Evolutionary conservation across 2,113 vertebrate genomes (phyloP).

Genomic region (Lepus europaeus): DNA sequence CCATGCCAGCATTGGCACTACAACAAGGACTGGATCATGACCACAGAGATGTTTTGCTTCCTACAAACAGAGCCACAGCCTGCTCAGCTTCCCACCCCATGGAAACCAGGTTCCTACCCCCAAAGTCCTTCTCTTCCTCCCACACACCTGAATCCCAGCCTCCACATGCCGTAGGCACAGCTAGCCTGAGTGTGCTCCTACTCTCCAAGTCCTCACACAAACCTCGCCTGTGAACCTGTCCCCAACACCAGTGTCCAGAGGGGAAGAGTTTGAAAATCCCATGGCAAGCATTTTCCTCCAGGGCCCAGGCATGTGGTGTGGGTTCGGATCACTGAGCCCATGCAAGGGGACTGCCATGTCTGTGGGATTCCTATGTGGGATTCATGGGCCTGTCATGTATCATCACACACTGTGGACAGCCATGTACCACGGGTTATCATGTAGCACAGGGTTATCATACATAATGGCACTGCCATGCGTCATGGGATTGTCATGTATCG

Average conservation of each 20-base stretch:
- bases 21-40: fast-evolving
- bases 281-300: neutral
- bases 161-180: too few species aligned
- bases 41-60: neutral
- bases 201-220: neutral
- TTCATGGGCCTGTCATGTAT: too few species aligned
- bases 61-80: neutral
- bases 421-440: neutral
- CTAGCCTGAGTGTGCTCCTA: fast-evolving
- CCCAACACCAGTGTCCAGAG: neutral
- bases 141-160: fast-evolving
- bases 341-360: neutral
- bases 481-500: neutral
- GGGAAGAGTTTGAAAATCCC: neutral
- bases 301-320: neutral
- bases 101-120: neutral
- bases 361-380: neutral
- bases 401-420: neutral
- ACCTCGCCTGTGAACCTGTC: neutral
- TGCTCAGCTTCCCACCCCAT: fast-evolving
- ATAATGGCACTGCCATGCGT: neutral
- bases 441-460: neutral
- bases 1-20: too few species aligned
- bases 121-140: too few species aligned
- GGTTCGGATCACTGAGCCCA: neutral